phyloP scores from a whole-genome alignment of 2,888 invertebrate genomes.

The Melanchra persicariae region DNA sequence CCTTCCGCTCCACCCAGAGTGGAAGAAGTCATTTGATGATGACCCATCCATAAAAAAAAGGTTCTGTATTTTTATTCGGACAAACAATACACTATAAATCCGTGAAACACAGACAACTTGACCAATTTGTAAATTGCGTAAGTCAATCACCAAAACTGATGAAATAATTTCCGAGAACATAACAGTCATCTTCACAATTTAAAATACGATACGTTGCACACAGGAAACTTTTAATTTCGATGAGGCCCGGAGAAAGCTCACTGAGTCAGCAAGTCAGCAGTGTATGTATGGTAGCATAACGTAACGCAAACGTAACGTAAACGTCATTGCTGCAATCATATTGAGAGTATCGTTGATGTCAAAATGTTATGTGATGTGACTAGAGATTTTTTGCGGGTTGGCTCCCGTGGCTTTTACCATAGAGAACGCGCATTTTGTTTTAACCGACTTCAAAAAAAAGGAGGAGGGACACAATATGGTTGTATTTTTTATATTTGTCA shows the following conservation, averaged over 20 bases:
- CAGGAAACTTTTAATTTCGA: slow-evolving; percentile 15
- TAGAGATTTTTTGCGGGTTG: neutral
- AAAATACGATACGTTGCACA: slow-evolving; percentile 14
- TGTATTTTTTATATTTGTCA: too few species aligned
- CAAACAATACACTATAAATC: too few species aligned
- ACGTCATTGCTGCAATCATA: neutral
- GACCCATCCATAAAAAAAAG: too few species aligned
- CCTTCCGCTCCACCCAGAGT: too few species aligned
- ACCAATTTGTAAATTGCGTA: slow-evolving; percentile 8
- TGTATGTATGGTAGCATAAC: slow-evolving; percentile 22
- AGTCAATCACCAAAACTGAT: neutral
- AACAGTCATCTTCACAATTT: slow-evolving; percentile 11
- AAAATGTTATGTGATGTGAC: slow-evolving; percentile 3
- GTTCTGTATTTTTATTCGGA: too few species aligned
- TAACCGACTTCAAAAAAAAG: too few species aligned
- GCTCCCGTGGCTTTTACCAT: neutral
- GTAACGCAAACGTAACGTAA: slow-evolving; percentile 24
- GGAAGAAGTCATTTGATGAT: too few species aligned
- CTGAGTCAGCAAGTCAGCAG: slow-evolving; percentile 39
- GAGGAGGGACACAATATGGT: too few species aligned
- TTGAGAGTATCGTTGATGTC: slow-evolving; percentile 1
- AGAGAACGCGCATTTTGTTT: neutral
- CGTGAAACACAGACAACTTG: neutral
- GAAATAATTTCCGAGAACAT: slow-evolving; percentile 25
- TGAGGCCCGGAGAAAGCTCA: slow-evolving; percentile 42